These are phyloP conservation scores for Gymnocheta viridis DNA, from an alignment of 2,888 invertebrate species.

Conservation along the genomic window DNA sequence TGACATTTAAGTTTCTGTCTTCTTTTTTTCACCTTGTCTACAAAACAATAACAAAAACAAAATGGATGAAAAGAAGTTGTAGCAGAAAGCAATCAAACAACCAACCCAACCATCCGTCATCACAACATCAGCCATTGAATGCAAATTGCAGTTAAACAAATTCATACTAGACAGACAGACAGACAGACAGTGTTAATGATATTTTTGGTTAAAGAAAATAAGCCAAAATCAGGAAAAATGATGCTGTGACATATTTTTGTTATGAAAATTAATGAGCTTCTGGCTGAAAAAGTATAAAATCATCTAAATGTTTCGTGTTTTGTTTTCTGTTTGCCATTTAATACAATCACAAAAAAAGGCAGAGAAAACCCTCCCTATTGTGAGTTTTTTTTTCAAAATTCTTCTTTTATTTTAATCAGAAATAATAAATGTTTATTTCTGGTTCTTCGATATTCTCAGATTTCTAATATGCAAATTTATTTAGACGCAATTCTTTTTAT, in stretches of 20 bases:
- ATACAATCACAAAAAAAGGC: not conserved
- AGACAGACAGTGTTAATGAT: slow-evolving; percentile 56
- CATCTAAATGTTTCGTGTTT: slow-evolving; percentile 26
- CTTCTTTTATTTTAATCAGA: slow-evolving; percentile 28
- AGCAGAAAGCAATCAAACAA: slow-evolving; percentile 60
- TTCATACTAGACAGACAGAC: slow-evolving; percentile 4
- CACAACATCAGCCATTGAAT: slow-evolving; percentile 39
- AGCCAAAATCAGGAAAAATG: slow-evolving; percentile 51
- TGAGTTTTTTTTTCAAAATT: not conserved
- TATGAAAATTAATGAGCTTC: slow-evolving; percentile 69
- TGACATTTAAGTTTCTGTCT: slow-evolving; percentile 71
- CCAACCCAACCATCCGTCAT: slow-evolving; percentile 65
- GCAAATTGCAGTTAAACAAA: slow-evolving; percentile 36
- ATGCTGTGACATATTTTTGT: slow-evolving; percentile 69
- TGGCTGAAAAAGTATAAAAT: slow-evolving; percentile 28
- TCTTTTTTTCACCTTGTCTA: slow-evolving; percentile 41
- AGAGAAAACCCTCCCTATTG: slow-evolving; percentile 37
- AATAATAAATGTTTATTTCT: slow-evolving; percentile 56
- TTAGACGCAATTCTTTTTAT: not conserved
- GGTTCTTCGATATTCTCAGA: slow-evolving; percentile 23
- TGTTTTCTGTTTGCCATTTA: slow-evolving; percentile 30
- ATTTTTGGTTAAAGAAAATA: slow-evolving; percentile 48
- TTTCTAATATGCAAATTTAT: slow-evolving; percentile 50
- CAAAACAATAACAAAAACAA: slow-evolving; percentile 6
- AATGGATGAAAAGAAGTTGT: slow-evolving; percentile 43